Conservation (phyloP, 2,113 vertebrate species). For the Gadus macrocephalus region DNA sequence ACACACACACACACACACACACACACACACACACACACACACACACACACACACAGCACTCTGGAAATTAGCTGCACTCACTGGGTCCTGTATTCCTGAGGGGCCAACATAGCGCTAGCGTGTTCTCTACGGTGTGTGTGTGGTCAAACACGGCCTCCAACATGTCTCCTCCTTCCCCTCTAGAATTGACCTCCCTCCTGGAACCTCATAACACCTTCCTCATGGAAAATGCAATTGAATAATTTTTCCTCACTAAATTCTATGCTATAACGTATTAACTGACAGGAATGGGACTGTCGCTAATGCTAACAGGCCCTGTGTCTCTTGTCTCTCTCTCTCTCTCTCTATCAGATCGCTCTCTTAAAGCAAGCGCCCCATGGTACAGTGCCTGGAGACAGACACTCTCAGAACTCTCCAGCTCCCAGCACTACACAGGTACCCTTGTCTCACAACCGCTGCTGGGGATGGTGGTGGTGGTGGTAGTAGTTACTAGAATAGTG, state of each 20-base stretch:
- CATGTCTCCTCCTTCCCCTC: too few relatives aligned
- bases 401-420: constrained; percentile 83
- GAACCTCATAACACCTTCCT: background rate
- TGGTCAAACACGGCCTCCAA: too few relatives aligned
- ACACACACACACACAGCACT: too few relatives aligned
- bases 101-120: too few relatives aligned
- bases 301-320: constrained; percentile 3
- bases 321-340: background rate
- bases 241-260: background rate
- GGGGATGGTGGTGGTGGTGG: constrained; percentile 9
- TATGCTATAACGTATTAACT: too few relatives aligned
- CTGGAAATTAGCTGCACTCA: too few relatives aligned
- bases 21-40: too few relatives aligned
- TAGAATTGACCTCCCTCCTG: too few relatives aligned
- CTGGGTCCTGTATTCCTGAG: too few relatives aligned
- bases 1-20: too few relatives aligned
- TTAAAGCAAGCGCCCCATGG: constrained; percentile 91
- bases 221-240: background rate
- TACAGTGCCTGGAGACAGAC: constrained; percentile 90
- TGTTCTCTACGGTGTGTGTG: too few relatives aligned
- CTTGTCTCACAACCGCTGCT: constrained; percentile 27
- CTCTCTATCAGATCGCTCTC: constrained; percentile 78
- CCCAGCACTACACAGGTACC: constrained; percentile 85
- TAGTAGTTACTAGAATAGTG: background rate
- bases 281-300: background rate